A percentile compares a stretch with the other conserved stretches of the same genome.
Conservation (phyloP, 92 coral and sea anemone species). For the Umimayanthus chanpuru region DNA sequence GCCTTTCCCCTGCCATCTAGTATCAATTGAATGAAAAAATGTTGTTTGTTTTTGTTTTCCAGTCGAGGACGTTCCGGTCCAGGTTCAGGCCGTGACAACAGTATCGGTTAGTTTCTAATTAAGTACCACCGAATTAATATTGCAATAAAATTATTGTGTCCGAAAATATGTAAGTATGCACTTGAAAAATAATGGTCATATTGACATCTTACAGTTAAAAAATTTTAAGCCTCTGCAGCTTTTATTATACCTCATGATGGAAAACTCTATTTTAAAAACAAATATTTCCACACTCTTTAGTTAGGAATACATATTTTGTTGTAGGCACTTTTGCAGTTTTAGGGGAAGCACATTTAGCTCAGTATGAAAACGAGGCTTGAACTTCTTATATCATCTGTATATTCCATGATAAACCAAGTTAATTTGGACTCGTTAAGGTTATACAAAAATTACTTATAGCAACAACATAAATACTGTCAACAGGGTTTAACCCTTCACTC, state of each 20-base stretch:
- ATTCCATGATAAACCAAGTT: too few relatives aligned
- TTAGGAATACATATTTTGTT: too few relatives aligned
- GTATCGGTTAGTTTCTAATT: too few relatives aligned
- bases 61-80: background rate
- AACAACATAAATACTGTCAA: too few relatives aligned
- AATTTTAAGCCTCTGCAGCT: background rate
- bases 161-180: background rate
- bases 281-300: background rate
- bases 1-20: conserved; percentile 1
- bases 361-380: too few relatives aligned
- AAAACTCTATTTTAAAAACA: background rate
- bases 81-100: background rate
- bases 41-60: conserved; percentile 1
- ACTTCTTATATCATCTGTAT: too few relatives aligned
- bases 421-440: too few relatives aligned
- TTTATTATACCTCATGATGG: background rate
- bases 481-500: too few relatives aligned
- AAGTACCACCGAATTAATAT: conserved; percentile 5
- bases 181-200: background rate
- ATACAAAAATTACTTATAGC: too few relatives aligned
- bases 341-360: too few relatives aligned
- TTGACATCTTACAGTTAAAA: background rate
- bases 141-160: background rate
- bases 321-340: too few relatives aligned
- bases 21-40: background rate